Evolutionary conservation across 64 coral and sea anemone genomes (phyloP), one percentile per base, ranked within the genome.

Genomic region (Stichodactyla helianthus): DNA sequence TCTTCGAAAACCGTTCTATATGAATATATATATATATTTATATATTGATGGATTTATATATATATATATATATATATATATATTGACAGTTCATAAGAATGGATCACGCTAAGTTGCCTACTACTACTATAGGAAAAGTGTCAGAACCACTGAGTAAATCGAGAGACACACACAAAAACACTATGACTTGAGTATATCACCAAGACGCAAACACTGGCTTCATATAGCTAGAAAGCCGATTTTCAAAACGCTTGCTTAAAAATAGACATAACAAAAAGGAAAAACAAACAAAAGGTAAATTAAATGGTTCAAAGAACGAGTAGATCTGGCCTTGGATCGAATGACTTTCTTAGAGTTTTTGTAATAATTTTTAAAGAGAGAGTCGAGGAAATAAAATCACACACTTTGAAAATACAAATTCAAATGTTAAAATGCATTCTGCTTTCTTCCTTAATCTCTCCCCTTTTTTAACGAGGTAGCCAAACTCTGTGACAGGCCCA

Each of bases 251-350:
- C 68, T 74, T 74, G 68, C 68, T 74, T 74, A 74, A 74, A 44
- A 26, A 74, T 74, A 74, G 68, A 74, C 68, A 74, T 74, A 74
- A 74, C 68, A 74, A 74, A 74, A 74, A 74, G 22, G 20, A 74
- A 74, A 74, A 74, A 74, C 27, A 74, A 74, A 74, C 68, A 74
- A 74, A 74, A 74, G 68, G 27, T 74, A 74, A 28, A 74, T 74
- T 74, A 74, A 74, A 74, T 26, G 68, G 68, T 13, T 74, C 17
- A 74, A 74, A 74, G 68, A 31, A 74, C 68, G 68, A 31, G 68
- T 74, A 27, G 10, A 31, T 74, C 68, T 74, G 68, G 68, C 10
- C 25, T 74, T 74, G 25, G 25, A 74, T 74, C 25, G 31, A 65
- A 74, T 74, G 25, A 74, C 68, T 70, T 70, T 4, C 65, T 8